These are phyloP conservation scores for Atlantisia rogersi DNA, from an alignment of 2,113 vertebrate genomes.

Conservation along the genomic window DNA sequence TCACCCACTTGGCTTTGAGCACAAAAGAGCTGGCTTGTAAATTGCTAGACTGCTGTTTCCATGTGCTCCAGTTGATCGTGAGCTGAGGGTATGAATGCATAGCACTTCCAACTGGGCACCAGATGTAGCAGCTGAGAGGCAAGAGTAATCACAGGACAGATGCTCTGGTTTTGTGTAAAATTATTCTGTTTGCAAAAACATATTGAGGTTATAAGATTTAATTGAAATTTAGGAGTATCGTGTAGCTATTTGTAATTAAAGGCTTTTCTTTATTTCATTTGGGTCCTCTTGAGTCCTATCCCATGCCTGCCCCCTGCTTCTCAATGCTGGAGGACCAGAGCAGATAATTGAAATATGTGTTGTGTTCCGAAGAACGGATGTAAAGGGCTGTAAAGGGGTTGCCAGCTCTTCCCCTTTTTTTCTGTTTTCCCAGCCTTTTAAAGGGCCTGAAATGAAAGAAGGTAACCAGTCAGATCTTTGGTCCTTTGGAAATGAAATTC, in stretches of 20 bases:
- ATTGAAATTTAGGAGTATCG: not conserved
- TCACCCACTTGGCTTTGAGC: not conserved
- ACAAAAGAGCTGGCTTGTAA: not conserved
- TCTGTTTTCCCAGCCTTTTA: not conserved
- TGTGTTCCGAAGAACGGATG: not conserved
- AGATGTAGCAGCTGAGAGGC: not conserved
- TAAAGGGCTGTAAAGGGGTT: not conserved
- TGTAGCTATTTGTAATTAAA: not conserved
- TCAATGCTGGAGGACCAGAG: not conserved
- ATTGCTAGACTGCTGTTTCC: not conserved
- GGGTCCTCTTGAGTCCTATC: not conserved
- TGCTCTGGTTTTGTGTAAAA: not conserved
- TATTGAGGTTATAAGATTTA: not conserved
- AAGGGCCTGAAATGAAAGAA: not conserved
- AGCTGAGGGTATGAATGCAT: not conserved
- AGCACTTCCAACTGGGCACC: not conserved
- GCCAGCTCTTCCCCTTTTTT: not conserved
- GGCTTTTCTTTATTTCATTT: not conserved
- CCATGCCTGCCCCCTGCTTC: fast-evolving
- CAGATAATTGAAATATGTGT: not conserved
- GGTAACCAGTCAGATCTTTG: not conserved
- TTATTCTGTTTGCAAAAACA: not conserved
- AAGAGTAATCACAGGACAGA: not conserved
- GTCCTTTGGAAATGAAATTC: not conserved
- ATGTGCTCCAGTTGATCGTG: not conserved